phyloP scores from a whole-genome alignment of 2,888 invertebrate genomes.

The Stenotaenia linearis region DNA sequence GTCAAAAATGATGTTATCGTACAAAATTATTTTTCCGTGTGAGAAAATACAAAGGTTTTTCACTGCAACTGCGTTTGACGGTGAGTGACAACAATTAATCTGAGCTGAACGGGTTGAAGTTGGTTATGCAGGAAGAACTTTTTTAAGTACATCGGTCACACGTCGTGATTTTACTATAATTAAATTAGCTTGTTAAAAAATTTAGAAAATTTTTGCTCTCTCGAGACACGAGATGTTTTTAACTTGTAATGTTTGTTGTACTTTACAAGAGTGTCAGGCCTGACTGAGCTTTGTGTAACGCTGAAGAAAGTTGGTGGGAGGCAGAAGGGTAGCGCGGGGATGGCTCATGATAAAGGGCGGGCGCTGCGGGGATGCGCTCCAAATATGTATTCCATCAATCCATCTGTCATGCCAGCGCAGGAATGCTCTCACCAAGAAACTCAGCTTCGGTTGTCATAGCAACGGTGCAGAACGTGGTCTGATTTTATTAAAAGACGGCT shows the following conservation, averaged over 20 bases:
- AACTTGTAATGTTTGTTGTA: too few relatives aligned
- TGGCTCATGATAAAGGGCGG: background rate
- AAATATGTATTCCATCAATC: slow-evolving; percentile 31
- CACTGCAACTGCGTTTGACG: background rate
- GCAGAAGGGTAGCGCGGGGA: background rate
- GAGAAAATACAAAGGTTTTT: background rate
- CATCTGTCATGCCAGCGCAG: background rate
- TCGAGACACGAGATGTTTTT: too few relatives aligned
- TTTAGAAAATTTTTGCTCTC: too few relatives aligned
- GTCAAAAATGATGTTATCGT: background rate
- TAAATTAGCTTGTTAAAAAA: too few relatives aligned
- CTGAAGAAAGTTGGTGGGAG: background rate
- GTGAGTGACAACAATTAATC: background rate
- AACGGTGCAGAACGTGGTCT: background rate
- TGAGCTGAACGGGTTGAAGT: background rate
- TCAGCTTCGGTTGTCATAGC: background rate
- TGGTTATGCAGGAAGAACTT: background rate
- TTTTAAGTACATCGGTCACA: background rate
- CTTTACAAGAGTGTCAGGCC: background rate
- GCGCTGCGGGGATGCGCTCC: slow-evolving; percentile 10
- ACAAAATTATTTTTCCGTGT: background rate
- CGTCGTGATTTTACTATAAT: background rate
- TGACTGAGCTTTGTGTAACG: background rate
- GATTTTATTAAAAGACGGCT: slow-evolving; percentile 29
- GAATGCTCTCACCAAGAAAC: slow-evolving; percentile 28